Conservation (phyloP, 2,888 invertebrate genomes). For the Gasteruption jaculator region DNA sequence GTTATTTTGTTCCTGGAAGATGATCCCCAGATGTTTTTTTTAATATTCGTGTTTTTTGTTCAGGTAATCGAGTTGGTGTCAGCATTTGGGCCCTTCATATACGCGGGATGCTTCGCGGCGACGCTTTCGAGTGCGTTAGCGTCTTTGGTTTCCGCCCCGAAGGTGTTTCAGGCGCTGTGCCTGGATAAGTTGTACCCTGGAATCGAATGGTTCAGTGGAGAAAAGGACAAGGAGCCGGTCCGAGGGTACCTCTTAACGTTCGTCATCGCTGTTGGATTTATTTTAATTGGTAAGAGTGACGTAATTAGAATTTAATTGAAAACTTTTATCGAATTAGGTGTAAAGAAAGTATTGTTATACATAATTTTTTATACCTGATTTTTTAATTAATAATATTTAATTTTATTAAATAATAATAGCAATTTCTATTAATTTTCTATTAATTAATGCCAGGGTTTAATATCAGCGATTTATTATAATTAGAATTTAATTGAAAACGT, state of each 20-base stretch:
- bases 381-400: slow-evolving; percentile 2
- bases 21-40: too few species aligned
- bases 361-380: slow-evolving; percentile 15
- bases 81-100: slow-evolving; percentile 86
- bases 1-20: slow-evolving; percentile 5
- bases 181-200: slow-evolving; percentile 92
- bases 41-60: too few species aligned
- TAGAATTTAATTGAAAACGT: too few species aligned
- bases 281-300: slow-evolving; percentile 71
- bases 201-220: slow-evolving; percentile 84
- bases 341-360: slow-evolving; percentile 10
- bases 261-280: slow-evolving; percentile 79
- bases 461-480: too few species aligned
- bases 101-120: slow-evolving; percentile 96
- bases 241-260: slow-evolving; percentile 92
- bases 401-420: too few species aligned
- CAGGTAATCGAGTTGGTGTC: slow-evolving; percentile 81
- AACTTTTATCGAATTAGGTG: not conserved
- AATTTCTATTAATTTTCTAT: slow-evolving; percentile 18
- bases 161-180: slow-evolving; percentile 90
- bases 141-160: slow-evolving; percentile 92
- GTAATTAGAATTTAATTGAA: slow-evolving; percentile 6
- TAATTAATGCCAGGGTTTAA: too few species aligned
- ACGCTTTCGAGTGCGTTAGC: slow-evolving; percentile 95
- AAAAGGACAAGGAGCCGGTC: slow-evolving; percentile 79